These are phyloP conservation scores for Pachyuromys duprasi DNA, from an alignment of 2,797 vertebrate species.

Conservation along the genomic window DNA sequence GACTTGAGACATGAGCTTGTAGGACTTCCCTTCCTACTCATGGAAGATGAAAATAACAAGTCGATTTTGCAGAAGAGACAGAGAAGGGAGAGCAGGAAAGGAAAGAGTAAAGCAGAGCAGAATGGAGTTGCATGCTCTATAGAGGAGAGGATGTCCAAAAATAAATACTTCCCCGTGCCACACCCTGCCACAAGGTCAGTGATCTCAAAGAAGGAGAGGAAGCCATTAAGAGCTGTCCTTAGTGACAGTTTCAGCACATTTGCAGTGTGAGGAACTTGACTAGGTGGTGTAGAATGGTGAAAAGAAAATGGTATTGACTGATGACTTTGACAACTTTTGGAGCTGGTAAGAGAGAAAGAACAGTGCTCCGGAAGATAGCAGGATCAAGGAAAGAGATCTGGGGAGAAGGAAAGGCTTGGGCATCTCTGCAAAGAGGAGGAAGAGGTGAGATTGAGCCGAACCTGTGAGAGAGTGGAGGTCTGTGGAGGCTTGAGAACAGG, in stretches of 20 bases:
- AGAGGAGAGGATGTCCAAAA: background rate
- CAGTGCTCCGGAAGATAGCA: background rate
- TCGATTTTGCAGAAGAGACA: background rate
- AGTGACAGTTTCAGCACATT: background rate
- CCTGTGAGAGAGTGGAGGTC: background rate
- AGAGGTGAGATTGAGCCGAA: background rate
- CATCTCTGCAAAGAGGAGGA: background rate
- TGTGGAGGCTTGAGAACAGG: background rate
- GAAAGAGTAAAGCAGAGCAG: background rate
- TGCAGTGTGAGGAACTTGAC: background rate
- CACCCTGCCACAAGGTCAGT: background rate
- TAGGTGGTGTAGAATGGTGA: background rate
- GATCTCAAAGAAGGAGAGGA: background rate
- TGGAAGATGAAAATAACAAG: background rate
- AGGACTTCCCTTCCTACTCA: background rate
- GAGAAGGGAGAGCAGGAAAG: background rate
- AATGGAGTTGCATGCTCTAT: background rate
- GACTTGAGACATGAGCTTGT: background rate
- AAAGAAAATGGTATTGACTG: background rate
- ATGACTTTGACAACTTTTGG: background rate
- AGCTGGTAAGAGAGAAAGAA: conserved; percentile 10
- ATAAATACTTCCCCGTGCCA: background rate
- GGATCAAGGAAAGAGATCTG: background rate
- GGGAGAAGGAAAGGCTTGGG: background rate
- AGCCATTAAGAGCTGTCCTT: background rate